Base-by-base conservation (phyloP, 2,797 vertebrate genomes). In the Odontamblyopus lacepedii region DNA sequence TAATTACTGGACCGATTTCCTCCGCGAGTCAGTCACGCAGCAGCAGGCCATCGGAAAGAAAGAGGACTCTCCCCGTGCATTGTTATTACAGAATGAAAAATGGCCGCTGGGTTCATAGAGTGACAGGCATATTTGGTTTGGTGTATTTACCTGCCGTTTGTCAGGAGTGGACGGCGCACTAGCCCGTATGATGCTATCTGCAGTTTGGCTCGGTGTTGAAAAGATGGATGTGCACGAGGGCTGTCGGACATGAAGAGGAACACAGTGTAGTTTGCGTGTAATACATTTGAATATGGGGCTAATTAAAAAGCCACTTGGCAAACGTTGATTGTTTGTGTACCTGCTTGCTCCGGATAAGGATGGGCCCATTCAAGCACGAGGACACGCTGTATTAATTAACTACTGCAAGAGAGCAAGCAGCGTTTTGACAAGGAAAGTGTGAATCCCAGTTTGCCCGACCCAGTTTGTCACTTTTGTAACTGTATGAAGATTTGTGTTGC, bases 261-360 rank as follows among this genome's bases (percentile, higher is more conserved):
- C 87, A 78, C 82, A 18, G 79, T 78, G 83, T 78, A 78, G 90
- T 91, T 87, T 78, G 79, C 77, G 78, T 85, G 82, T 85, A 85
- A 82, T 89, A 79, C 71, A 76, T 89, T 85, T 88, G 83, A 87
- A 90, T 85, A 82, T 81, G 55, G 73, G 79, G 67, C 84, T 89
- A 90, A 92, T 92, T 92, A 91, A 91, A 92, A 86, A 86, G 82
- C 73, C 84, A 79, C 85, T 89, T 90, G 86, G 88, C 86, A 88
- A 88, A 81, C 87, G 82, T 88, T 82, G 86, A 87, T 91, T 89
- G 87, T 87, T 90, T 88, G 81, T 90, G 81, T 89, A 91, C 88
- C 90, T 92, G 89, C 84, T 77, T 71, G 35, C 61, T 7, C 74
- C 85, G 87, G 89, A 93, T 90, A 92, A 91, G 88, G 81, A 84